phyloP scores from a whole-genome alignment of 2,797 vertebrate genomes.

The Hipposideros larvatus region DNA sequence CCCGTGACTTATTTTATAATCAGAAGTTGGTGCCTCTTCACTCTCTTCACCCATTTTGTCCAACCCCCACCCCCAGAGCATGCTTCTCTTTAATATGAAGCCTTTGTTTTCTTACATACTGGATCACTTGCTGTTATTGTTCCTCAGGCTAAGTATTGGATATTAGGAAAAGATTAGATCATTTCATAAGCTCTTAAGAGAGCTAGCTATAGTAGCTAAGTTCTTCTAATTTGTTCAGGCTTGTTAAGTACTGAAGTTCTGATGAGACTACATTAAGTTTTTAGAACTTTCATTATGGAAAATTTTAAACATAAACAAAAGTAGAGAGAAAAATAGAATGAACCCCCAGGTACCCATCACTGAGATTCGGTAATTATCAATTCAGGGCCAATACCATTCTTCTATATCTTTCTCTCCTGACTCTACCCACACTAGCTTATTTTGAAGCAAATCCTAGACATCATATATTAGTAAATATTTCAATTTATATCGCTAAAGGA shows the following conservation, averaged over 20 bases:
- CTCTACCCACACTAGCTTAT: background rate
- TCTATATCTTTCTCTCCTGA: background rate
- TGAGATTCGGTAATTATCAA: background rate
- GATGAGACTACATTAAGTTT: background rate
- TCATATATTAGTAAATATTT: conserved; percentile 1
- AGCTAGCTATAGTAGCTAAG: background rate
- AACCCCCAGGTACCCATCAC: background rate
- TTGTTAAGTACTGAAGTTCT: background rate
- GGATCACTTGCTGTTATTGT: background rate
- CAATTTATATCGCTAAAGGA: background rate
- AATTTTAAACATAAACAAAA: conserved; percentile 39
- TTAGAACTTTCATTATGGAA: background rate
- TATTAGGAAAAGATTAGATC: background rate
- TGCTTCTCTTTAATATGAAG: background rate
- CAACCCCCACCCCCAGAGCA: background rate
- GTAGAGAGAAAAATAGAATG: background rate
- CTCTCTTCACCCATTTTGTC: background rate
- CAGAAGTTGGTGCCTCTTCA: background rate
- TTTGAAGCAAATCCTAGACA: conserved; percentile 14
- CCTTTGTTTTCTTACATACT: background rate
- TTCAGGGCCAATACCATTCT: background rate
- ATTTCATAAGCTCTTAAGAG: background rate
- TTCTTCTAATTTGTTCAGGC: background rate
- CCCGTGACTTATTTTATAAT: background rate
- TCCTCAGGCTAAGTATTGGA: background rate